Evolutionary conservation across 1,140 invertebrate species (phyloP).

Genomic region (Monomorium pharaonis): DNA sequence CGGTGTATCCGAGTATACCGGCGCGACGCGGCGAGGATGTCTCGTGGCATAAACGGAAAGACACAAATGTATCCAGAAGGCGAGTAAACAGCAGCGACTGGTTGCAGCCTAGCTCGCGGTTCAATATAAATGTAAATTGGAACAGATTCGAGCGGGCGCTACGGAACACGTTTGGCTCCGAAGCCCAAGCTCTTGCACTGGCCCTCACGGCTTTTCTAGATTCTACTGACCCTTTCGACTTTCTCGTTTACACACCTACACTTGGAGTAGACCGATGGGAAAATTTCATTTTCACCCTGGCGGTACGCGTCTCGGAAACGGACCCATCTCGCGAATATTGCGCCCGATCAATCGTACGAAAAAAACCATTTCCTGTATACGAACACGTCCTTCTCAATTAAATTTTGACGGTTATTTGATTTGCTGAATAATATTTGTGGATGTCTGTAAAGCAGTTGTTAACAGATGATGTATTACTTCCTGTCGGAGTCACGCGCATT

Average conservation of each 20-base stretch:
- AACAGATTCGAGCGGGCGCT: conserved; percentile 81
- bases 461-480: background rate
- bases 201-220: conserved; percentile 48
- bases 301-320: conserved; percentile 5
- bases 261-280: conserved; percentile 35
- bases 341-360: conserved; percentile 15
- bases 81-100: conserved; percentile 78
- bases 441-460: background rate
- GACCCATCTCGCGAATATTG: conserved; percentile 40
- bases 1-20: background rate
- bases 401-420: conserved; percentile 34
- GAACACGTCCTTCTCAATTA: conserved; percentile 28
- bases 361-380: conserved; percentile 21
- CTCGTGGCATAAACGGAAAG: conserved; percentile 75
- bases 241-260: conserved; percentile 50
- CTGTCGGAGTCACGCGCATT: conserved; percentile 3
- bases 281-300: conserved; percentile 62
- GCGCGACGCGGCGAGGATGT: conserved; percentile 26
- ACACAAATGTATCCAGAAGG: conserved; percentile 80
- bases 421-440: conserved; percentile 5
- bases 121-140: conserved; percentile 85
- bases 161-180: conserved; percentile 64
- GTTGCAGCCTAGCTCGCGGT: conserved; percentile 78
- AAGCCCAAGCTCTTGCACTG: conserved; percentile 41
- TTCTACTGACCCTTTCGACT: conserved; percentile 53